A percentile compares a stretch with the other conserved stretches of the same genome.
phyloP scores from a whole-genome alignment of 2,888 invertebrate genomes.

The Trypoxylon attenuatum region DNA sequence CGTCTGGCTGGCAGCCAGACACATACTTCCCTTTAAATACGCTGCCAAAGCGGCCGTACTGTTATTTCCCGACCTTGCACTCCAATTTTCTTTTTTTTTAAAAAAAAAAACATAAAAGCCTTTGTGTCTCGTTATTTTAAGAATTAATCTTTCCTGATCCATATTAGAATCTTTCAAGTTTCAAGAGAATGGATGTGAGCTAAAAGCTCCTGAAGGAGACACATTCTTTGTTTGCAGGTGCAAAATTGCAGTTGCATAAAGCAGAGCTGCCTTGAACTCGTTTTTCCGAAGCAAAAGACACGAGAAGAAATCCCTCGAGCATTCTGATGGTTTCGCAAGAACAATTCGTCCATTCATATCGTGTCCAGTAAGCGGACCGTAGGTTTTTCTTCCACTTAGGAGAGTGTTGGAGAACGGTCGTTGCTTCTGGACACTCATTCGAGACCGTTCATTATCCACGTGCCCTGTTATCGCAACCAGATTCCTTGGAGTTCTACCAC shows the following conservation, averaged over 20 bases:
- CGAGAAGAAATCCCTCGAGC: constrained; percentile 33
- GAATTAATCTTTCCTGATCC: no score
- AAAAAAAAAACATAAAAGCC: no score
- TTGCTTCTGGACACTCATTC: constrained; percentile 8
- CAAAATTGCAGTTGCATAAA: constrained; percentile 20
- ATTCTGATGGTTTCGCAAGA: constrained; percentile 34
- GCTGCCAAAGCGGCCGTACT: constrained; percentile 28
- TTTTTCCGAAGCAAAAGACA: constrained; percentile 23
- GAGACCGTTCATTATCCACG: not conserved
- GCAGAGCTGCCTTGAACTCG: constrained; percentile 38
- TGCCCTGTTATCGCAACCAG: constrained; percentile 11
- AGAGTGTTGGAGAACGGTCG: not conserved
- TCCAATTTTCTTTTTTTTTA: no score
- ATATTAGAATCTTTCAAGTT: no score
- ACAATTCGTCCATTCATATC: constrained; percentile 38
- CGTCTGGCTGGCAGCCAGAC: no score
- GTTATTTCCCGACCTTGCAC: no score
- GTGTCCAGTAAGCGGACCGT: not conserved
- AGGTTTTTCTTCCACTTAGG: not conserved
- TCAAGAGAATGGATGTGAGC: no score
- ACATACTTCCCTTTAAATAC: no score
- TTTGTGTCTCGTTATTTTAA: no score
- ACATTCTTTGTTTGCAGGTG: constrained; percentile 1
- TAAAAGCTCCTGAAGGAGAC: no score
- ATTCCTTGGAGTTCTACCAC: constrained; percentile 21